Base-by-base conservation (phyloP, 1,140 invertebrate species). In the Aphis craccivora region DNA sequence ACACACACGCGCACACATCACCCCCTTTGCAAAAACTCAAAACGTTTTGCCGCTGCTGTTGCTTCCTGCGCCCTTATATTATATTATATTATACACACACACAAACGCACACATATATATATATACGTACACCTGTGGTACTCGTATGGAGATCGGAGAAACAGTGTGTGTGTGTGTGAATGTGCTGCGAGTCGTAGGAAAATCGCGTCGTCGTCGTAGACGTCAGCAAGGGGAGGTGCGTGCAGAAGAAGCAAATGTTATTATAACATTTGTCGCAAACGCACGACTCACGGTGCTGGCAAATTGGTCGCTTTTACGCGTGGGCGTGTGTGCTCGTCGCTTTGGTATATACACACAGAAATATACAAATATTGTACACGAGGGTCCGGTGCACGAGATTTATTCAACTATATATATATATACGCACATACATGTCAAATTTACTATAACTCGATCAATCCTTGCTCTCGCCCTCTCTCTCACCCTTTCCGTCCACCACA, bases 241-340 rank as follows among this genome's bases (percentile, higher is more conserved):
- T 67, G 60, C 11, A 18, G 60, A 76, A n/a, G 14, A 76, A 76
- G n/a, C 30, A 76, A 76, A 76, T 76, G 60, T 76, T 60, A 90
- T 67, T 90, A 90, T 55, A 60, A 60, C 40, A n/a, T 90, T 67
- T 60, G 89, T 90, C 23, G 40, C 53, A 90, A 60, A 90, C 83
- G 83, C 22, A n/a, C 48, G 25, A 55, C 55, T 60, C 23, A 22
- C 88, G 23, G 37, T 30, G 35, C 37, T 30, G 35, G 53, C 89
- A 90, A 90, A 90, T 90, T 90, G 89, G 89, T 60, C 55, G 53
- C 89, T 76, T 90, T 90, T 67, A 90, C 43, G 55, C 35, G 51
- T 43, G 25, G 30, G 25, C 55, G 55, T 30, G 60, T n/a, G 60
- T 67, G 60, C n/a, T 18, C 81, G 37, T 84, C 37, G 7, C 35